phyloP scores from a whole-genome alignment of 2,888 invertebrate genomes.

The Orchesella flavescens region DNA sequence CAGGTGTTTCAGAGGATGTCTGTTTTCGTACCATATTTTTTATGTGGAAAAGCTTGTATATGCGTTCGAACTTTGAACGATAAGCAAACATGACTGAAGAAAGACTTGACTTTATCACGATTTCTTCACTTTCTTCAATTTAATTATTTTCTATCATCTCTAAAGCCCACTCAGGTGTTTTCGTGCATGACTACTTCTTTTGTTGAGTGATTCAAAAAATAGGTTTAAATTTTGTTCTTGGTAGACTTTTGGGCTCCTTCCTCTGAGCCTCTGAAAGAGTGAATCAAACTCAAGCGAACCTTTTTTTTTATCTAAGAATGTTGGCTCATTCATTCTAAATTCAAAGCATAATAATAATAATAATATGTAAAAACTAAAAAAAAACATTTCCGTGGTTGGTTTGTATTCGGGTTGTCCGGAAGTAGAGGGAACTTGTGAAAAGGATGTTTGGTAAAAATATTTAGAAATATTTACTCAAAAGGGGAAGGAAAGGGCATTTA shows the following conservation, averaged over 20 bases:
- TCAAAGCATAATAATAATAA: too few relatives aligned
- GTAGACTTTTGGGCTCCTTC: constrained; percentile 44
- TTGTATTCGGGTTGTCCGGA: constrained; percentile 2
- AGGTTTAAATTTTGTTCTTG: neutral
- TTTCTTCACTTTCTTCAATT: too few relatives aligned
- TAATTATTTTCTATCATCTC: too few relatives aligned
- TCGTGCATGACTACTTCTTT: neutral
- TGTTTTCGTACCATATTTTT: too few relatives aligned
- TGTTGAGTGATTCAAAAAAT: neutral
- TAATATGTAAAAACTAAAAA: too few relatives aligned
- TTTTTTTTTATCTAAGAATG: constrained; percentile 13
- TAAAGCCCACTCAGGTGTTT: neutral
- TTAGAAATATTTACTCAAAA: neutral
- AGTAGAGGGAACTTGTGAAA: constrained; percentile 26
- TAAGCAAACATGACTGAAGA: neutral
- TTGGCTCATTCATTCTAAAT: neutral
- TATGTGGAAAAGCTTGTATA: too few relatives aligned
- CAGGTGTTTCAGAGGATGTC: constrained; percentile 22
- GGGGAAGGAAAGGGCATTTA: too few relatives aligned
- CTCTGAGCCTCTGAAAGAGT: too few relatives aligned
- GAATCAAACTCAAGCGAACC: neutral
- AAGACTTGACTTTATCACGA: neutral
- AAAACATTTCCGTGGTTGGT: neutral
- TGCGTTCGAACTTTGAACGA: too few relatives aligned
- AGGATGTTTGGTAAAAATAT: constrained; percentile 23